Percentiles rank a stretch among this genome's conserved stretches.
These are phyloP conservation scores for Isichthys henryi DNA, from an alignment of 2,113 vertebrate species.

Conservation along the genomic window DNA sequence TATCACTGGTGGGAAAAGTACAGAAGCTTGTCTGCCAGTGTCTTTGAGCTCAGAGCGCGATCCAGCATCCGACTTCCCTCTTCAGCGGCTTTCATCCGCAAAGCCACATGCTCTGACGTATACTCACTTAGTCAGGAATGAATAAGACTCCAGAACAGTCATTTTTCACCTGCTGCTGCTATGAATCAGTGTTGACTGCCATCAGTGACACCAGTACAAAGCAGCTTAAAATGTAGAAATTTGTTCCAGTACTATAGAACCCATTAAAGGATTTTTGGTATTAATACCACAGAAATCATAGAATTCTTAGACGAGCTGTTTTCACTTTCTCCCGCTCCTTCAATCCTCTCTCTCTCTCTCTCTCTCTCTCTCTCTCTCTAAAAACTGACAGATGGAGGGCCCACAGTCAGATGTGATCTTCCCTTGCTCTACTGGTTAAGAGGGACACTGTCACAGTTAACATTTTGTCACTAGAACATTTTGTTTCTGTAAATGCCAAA, in stretches of 20 bases:
- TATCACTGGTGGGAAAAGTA: not conserved
- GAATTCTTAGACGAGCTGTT: not conserved
- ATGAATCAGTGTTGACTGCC: not conserved
- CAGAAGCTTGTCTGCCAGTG: not conserved
- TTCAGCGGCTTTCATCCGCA: not conserved
- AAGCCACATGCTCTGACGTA: not conserved
- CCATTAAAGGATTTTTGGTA: not conserved
- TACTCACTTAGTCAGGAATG: not conserved
- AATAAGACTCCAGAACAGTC: not conserved
- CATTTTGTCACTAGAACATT: not conserved
- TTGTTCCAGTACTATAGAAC: not conserved
- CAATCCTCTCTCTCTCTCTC: not conserved
- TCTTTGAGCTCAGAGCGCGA: not conserved
- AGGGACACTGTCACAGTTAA: not conserved
- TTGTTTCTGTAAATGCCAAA: not conserved
- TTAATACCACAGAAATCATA: not conserved
- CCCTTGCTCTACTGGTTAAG: not conserved
- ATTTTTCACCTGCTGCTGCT: not conserved
- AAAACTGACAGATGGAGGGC: not conserved
- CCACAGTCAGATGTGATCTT: not conserved
- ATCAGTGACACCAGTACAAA: not conserved
- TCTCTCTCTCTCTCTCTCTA: not conserved
- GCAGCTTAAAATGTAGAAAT: not conserved
- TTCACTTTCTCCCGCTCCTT: not conserved
- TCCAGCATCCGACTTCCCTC: not conserved